Conservation (phyloP, 2,888 invertebrate genomes). For the Rotaria sp. region DNA sequence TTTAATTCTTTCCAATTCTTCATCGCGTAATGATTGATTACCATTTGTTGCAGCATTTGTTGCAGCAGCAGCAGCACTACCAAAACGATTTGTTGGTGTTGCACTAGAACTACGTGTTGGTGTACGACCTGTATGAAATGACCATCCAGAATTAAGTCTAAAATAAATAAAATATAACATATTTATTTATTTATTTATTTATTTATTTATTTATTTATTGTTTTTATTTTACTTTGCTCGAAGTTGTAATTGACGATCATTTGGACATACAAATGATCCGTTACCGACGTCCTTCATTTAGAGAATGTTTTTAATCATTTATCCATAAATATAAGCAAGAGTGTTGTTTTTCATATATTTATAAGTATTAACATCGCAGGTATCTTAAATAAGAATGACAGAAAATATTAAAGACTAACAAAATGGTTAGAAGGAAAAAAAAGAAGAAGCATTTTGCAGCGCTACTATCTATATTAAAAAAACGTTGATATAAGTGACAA, state of each 20-base stretch:
- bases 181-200: not conserved
- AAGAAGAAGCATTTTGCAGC: not conserved
- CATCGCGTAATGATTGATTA: slow-evolving; percentile 34
- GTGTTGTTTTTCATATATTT: not conserved
- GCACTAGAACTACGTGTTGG: not conserved
- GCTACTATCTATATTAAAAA: not conserved
- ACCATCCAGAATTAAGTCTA: slow-evolving; percentile 40
- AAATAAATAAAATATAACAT: not conserved
- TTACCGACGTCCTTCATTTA: slow-evolving; percentile 15
- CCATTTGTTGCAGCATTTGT: not conserved
- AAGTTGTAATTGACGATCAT: slow-evolving; percentile 39
- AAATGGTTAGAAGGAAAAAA: not conserved
- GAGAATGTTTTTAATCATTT: not conserved
- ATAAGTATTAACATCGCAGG: not conserved
- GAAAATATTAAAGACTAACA: slow-evolving; percentile 2
- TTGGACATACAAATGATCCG: slow-evolving; percentile 35
- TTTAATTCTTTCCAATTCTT: slow-evolving; percentile 36
- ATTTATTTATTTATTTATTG: not conserved
- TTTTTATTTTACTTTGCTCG: slow-evolving; percentile 33
- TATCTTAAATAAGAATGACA: not conserved
- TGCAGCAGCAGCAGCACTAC: not conserved
- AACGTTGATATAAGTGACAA: slow-evolving; percentile 17
- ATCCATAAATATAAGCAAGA: not conserved
- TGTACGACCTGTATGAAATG: slow-evolving; percentile 36
- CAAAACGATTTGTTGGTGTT: not conserved